Percentiles rank a stretch among this genome's conserved stretches.
Evolutionary conservation across 2,888 invertebrate genomes (phyloP).

Genomic region (Xestoiulus laeticollis): DNA sequence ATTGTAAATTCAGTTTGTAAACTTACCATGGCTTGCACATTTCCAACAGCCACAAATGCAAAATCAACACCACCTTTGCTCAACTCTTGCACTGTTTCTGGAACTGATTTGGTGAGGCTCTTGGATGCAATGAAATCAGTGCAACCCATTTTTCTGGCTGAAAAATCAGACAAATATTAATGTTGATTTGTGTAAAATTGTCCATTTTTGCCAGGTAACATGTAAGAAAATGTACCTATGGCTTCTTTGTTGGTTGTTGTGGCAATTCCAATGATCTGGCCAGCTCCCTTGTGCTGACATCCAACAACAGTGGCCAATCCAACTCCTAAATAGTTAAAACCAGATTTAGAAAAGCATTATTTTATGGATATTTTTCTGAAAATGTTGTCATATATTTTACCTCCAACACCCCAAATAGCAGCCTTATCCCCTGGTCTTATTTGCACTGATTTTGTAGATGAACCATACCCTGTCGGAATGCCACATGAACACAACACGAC

Average conservation of each 20-base stretch:
- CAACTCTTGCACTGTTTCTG: not conserved
- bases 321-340: not conserved
- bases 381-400: not conserved
- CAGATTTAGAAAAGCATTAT: not conserved
- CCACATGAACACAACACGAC: slow-evolving; percentile 24
- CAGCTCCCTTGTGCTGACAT: slow-evolving; percentile 36
- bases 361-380: not conserved
- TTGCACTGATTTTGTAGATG: slow-evolving; percentile 6
- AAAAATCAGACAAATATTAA: not conserved
- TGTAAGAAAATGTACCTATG: not conserved
- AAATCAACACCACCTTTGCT: slow-evolving; percentile 20
- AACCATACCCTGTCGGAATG: slow-evolving; percentile 46
- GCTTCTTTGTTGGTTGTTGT: not conserved
- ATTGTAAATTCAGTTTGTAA: not conserved
- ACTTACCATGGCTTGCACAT: not conserved
- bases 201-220: not conserved
- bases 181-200: not conserved
- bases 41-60: not conserved
- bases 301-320: slow-evolving; percentile 47
- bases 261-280: slow-evolving; percentile 43
- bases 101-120: slow-evolving; percentile 8
- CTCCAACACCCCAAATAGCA: slow-evolving; percentile 51
- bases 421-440: slow-evolving; percentile 20
- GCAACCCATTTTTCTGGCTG: slow-evolving; percentile 49
- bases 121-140: slow-evolving; percentile 48